Evolutionary conservation across 2,888 invertebrate species (phyloP).

Genomic region (Amiota mariae): DNA sequence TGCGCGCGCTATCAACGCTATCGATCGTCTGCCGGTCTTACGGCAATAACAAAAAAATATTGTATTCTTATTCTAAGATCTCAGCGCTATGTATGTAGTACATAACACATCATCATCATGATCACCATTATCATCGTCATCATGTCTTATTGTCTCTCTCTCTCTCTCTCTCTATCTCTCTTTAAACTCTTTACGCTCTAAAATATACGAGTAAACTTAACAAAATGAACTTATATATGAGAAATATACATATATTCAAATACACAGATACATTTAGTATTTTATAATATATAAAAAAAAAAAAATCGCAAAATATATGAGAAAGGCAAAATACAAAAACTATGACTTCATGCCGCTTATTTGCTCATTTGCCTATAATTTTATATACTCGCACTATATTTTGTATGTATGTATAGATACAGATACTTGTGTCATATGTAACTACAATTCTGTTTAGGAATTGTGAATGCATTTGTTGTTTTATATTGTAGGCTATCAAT

Average conservation of each 20-base stretch:
- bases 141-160: background rate
- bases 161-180: conserved; percentile 11
- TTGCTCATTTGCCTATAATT: too few relatives aligned
- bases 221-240: background rate
- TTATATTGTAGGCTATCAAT: too few relatives aligned
- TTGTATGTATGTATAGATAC: too few relatives aligned
- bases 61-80: conserved; percentile 37
- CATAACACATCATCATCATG: conserved; percentile 15
- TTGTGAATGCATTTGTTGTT: too few relatives aligned
- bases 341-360: conserved; percentile 57
- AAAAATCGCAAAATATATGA: conserved; percentile 10
- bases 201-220: background rate
- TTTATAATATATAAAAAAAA: background rate
- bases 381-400: too few relatives aligned
- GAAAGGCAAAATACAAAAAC: conserved; percentile 39
- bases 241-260: background rate
- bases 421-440: too few relatives aligned
- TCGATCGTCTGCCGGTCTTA: conserved; percentile 62
- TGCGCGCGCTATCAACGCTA: conserved; percentile 64
- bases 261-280: background rate
- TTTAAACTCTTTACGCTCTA: background rate
- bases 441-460: too few relatives aligned
- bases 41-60: conserved; percentile 36
- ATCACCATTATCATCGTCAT: conserved; percentile 2
- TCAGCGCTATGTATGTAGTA: conserved; percentile 19